Conservation (phyloP, 2,113 vertebrate genomes). For the Protobothrops flavoviridis region DNA sequence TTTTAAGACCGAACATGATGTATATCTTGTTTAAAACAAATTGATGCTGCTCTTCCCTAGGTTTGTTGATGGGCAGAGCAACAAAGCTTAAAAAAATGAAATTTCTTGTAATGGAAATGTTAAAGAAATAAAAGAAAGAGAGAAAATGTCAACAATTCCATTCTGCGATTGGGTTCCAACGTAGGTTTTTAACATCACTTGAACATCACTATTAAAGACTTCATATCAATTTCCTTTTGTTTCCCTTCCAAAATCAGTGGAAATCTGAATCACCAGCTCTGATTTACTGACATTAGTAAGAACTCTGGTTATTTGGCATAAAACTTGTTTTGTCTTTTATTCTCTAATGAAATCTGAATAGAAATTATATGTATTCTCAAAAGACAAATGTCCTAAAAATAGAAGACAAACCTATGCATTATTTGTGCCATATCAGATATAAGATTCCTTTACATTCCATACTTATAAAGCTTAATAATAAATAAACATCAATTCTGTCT, state of each 20-base stretch:
- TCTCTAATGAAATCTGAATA: neutral
- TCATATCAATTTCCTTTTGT: neutral
- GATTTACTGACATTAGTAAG: neutral
- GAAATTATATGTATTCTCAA: neutral
- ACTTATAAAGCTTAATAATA: slow-evolving; percentile 41
- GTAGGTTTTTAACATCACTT: neutral
- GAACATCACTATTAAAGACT: neutral
- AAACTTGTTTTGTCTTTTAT: neutral
- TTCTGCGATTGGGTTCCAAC: neutral
- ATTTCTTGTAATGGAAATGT: neutral
- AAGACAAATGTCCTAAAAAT: neutral
- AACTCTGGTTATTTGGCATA: neutral
- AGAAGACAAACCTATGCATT: neutral
- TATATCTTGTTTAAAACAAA: neutral
- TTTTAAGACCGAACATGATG: slow-evolving; percentile 24
- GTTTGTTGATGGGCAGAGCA: neutral
- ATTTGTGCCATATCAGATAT: neutral
- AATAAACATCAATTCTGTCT: slow-evolving; percentile 39
- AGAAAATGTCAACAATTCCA: neutral
- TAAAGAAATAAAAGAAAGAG: neutral
- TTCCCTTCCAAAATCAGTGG: neutral
- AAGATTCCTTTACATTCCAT: neutral
- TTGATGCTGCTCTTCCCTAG: neutral
- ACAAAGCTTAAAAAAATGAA: neutral
- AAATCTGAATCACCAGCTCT: neutral